Percentiles rank a stretch among this genome's conserved stretches.
These are phyloP conservation scores for Chrysotoxum bicinctum DNA, from an alignment of 2,888 invertebrate genomes.

Conservation along the genomic window DNA sequence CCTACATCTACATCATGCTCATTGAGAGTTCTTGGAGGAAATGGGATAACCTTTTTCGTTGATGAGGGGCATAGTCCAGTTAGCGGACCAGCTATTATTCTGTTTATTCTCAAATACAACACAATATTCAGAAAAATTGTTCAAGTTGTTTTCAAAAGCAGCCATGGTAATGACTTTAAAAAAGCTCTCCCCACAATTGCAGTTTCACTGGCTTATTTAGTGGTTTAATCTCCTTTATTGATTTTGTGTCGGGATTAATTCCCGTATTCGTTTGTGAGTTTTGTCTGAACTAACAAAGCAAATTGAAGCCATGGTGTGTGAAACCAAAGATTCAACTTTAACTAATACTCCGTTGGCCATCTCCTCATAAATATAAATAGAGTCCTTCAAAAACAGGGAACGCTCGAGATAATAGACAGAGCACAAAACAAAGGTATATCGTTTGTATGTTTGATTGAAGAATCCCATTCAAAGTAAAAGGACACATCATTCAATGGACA, in stretches of 20 bases:
- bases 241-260: slow-evolving; percentile 63
- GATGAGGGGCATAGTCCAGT: too few relatives aligned
- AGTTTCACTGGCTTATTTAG: background rate
- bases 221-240: slow-evolving; percentile 47
- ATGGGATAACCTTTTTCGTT: too few relatives aligned
- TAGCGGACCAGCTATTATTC: too few relatives aligned
- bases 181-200: background rate
- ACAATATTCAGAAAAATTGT: too few relatives aligned
- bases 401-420: background rate
- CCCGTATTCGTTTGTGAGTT: too few relatives aligned
- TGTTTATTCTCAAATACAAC: too few relatives aligned
- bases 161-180: slow-evolving; percentile 36
- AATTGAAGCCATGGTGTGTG: background rate
- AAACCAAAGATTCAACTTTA: slow-evolving; percentile 32
- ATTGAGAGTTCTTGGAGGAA: too few relatives aligned
- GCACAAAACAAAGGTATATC: slow-evolving; percentile 3
- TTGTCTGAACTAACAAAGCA: background rate
- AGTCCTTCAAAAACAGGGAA: slow-evolving; percentile 41
- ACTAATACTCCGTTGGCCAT: slow-evolving; percentile 31
- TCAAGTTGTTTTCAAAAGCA: too few relatives aligned
- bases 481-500: slow-evolving; percentile 68
- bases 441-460: slow-evolving; percentile 17
- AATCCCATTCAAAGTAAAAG: slow-evolving; percentile 40
- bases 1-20: too few relatives aligned
- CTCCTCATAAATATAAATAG: slow-evolving; percentile 63